These are phyloP conservation scores for Tapera naevia DNA, from an alignment of 2,797 vertebrate genomes.

Conservation along the genomic window DNA sequence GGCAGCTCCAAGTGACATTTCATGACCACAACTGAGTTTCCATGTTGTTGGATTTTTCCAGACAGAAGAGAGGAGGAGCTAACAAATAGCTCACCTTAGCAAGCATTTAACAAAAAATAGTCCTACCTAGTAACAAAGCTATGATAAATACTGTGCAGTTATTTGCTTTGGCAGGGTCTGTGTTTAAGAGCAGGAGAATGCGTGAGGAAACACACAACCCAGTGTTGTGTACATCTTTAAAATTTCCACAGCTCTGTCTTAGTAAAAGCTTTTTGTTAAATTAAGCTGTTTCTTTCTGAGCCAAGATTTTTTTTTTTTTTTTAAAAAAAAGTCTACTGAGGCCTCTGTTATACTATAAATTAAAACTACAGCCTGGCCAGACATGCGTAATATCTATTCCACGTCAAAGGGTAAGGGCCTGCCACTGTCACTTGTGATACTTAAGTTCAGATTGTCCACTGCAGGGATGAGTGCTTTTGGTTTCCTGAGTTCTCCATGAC, in stretches of 20 bases:
- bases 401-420: neutral
- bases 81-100: slow-evolving; percentile 48
- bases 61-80: neutral
- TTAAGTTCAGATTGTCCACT: neutral
- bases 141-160: slow-evolving; percentile 62
- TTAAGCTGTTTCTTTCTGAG: slow-evolving; percentile 23
- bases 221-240: slow-evolving; percentile 39
- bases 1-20: neutral
- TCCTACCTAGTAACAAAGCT: slow-evolving; percentile 56
- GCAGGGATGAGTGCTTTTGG: neutral
- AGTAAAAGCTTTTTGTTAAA: slow-evolving; percentile 32
- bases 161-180: slow-evolving; percentile 63
- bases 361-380: neutral
- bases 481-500: slow-evolving; percentile 20
- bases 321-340: neutral
- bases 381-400: neutral
- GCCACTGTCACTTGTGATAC: neutral
- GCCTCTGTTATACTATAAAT: slow-evolving; percentile 21
- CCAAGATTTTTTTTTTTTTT: slow-evolving; percentile 14
- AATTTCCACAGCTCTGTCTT: slow-evolving; percentile 37
- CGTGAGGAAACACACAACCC: slow-evolving; percentile 62
- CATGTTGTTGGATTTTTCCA: slow-evolving; percentile 13
- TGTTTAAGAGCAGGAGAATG: slow-evolving; percentile 52
- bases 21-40: neutral
- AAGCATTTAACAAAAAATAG: slow-evolving; percentile 42